Percentiles rank a stretch among this genome's conserved stretches.
These are phyloP conservation scores for Cossypha polioptera DNA, from an alignment of 2,797 vertebrate genomes.

Conservation along the genomic window DNA sequence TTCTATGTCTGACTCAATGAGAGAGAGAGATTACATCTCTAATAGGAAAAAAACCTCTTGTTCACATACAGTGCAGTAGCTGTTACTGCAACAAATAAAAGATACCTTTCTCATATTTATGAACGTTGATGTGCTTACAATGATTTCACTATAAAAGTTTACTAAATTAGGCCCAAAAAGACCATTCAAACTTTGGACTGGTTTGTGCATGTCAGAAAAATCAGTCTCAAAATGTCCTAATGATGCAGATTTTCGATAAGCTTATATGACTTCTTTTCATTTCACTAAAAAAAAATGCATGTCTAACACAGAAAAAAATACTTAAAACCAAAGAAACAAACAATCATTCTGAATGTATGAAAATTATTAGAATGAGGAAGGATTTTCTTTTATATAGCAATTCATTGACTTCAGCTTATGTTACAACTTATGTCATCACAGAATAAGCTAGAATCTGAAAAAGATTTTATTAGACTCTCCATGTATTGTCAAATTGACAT, in stretches of 20 bases:
- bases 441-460: not conserved
- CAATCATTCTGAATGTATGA: not conserved
- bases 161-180: not conserved
- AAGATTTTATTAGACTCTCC: not conserved
- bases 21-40: not conserved
- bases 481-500: not conserved
- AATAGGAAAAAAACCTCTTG: not conserved
- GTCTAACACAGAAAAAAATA: not conserved
- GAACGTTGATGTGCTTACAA: not conserved
- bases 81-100: not conserved
- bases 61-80: not conserved
- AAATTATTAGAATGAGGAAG: not conserved
- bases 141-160: not conserved
- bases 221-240: not conserved
- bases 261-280: not conserved
- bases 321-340: not conserved
- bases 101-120: not conserved
- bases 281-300: not conserved
- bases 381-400: not conserved
- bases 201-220: not conserved
- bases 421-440: not conserved
- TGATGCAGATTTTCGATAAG: not conserved
- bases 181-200: not conserved
- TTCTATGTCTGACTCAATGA: not conserved
- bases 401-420: not conserved